phyloP scores from a whole-genome alignment of 2,113 vertebrate genomes.

The Burhinus oedicnemus region DNA sequence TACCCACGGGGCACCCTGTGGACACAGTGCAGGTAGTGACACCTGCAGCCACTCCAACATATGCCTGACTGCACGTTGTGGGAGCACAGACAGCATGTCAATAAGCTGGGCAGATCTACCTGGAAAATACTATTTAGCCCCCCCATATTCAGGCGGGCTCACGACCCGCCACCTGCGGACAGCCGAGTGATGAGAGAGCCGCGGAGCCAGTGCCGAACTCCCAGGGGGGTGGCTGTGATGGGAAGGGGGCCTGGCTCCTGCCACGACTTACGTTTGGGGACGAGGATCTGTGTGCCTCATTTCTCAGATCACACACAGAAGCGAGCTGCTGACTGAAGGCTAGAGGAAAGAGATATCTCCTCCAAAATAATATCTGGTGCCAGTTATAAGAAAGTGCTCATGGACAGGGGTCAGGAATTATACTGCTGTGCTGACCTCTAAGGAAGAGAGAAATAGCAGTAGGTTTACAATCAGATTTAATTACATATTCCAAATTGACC shows the following conservation, averaged over 20 bases:
- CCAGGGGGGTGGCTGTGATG: accelerated
- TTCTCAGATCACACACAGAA: background rate
- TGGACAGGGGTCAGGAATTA: slow-evolving; percentile 64
- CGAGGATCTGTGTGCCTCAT: background rate
- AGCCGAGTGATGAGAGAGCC: background rate
- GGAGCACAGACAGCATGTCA: background rate
- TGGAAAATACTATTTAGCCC: background rate
- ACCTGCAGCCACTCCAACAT: background rate
- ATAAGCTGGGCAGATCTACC: background rate
- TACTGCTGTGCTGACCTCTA: slow-evolving; percentile 66
- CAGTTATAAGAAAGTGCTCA: slow-evolving; percentile 61
- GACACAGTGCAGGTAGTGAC: background rate
- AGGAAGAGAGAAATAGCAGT: slow-evolving; percentile 75
- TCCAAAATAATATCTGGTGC: slow-evolving; percentile 48
- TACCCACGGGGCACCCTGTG: accelerated
- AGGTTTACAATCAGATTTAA: slow-evolving; percentile 75
- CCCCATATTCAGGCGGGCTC: background rate
- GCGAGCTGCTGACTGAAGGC: background rate
- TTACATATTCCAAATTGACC: slow-evolving; percentile 77
- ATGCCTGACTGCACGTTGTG: background rate
- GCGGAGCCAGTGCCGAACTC: background rate
- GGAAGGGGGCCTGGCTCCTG: background rate
- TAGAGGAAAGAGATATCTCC: background rate
- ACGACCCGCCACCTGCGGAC: background rate
- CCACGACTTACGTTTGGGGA: background rate